phyloP scores from a whole-genome alignment of 2,888 invertebrate genomes.

The Leptinotarsa rubiginosa region DNA sequence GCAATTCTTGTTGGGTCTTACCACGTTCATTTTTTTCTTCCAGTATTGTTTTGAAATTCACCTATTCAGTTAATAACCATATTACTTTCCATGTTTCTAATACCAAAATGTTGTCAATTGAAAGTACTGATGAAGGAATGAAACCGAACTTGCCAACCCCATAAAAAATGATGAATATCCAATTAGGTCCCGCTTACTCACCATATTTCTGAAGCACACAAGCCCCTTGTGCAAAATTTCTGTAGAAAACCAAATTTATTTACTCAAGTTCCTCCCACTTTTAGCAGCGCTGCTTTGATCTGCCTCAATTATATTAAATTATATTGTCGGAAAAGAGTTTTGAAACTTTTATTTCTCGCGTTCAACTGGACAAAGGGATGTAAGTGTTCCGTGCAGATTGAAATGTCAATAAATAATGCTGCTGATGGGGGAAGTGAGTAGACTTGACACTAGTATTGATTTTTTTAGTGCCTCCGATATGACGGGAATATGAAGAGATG shows the following conservation, averaged over 20 bases:
- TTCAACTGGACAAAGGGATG: neutral
- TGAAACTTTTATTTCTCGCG: neutral
- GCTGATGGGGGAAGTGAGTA: neutral
- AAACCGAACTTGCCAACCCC: neutral
- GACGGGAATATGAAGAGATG: neutral
- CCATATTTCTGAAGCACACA: neutral
- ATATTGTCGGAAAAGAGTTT: neutral
- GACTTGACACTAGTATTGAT: conserved; percentile 7
- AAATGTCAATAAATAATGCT: conserved; percentile 10
- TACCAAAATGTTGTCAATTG: too few species aligned
- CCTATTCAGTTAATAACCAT: too few species aligned
- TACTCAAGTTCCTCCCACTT: neutral
- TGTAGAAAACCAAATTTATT: conserved; percentile 6
- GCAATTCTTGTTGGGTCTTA: too few species aligned
- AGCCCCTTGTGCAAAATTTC: neutral
- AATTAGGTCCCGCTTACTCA: neutral
- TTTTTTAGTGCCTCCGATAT: conserved; percentile 9
- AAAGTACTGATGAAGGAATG: neutral
- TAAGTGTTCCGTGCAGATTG: neutral
- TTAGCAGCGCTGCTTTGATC: neutral
- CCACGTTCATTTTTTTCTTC: too few species aligned
- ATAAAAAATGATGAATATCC: neutral
- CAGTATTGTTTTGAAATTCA: too few species aligned
- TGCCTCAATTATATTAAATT: neutral
- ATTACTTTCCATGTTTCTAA: too few species aligned